A percentile compares a stretch with the other conserved stretches of the same genome.
These are phyloP conservation scores for Drosophila formosana DNA, from an alignment of 2,888 invertebrate genomes.

Conservation along the genomic window DNA sequence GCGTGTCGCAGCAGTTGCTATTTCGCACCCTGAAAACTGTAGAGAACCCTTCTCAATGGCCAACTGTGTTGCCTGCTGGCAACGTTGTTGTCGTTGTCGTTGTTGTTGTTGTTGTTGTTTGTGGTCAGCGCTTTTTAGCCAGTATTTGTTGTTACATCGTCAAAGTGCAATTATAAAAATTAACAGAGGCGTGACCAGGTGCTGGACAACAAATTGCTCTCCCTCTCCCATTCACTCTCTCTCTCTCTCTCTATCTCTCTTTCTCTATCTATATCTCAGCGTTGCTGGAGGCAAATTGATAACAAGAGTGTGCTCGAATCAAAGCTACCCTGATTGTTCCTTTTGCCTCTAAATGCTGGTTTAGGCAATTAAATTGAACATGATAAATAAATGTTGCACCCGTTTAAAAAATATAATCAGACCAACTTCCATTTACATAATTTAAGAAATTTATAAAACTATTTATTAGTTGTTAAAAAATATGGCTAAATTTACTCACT, in stretches of 20 bases:
- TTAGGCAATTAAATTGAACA: neutral
- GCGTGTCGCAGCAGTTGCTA: constrained; percentile 24
- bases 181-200: constrained; percentile 39
- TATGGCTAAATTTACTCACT: too few species aligned
- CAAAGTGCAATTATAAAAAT: constrained; percentile 66
- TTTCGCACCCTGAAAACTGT: constrained; percentile 14
- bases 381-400: too few species aligned
- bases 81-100: neutral
- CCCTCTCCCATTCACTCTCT: neutral
- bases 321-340: neutral
- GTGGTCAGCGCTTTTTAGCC: constrained; percentile 17
- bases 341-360: neutral
- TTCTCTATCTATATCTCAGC: neutral
- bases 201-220: constrained; percentile 12
- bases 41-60: constrained; percentile 11
- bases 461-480: too few species aligned
- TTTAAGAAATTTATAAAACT: too few species aligned
- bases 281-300: neutral
- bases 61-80: neutral
- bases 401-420: too few species aligned
- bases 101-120: neutral
- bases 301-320: neutral
- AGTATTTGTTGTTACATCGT: constrained; percentile 33
- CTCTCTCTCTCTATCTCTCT: neutral
- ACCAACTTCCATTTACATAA: too few species aligned